Base-by-base conservation (phyloP, 1,140 invertebrate genomes). In the Drosophila oshimai region DNA sequence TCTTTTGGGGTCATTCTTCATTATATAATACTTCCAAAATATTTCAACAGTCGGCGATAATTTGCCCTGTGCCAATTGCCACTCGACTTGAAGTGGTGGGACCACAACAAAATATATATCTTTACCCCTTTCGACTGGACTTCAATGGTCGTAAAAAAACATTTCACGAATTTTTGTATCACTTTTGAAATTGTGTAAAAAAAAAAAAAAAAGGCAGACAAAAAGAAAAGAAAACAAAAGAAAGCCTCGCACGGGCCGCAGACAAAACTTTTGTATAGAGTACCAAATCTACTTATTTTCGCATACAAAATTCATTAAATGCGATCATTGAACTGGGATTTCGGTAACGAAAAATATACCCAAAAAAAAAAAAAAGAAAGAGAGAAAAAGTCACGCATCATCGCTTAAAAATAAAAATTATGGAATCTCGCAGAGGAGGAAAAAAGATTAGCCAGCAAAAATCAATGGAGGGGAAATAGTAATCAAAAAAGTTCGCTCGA, bases 271-370 rank as follows among this genome's bases (percentile, higher is more conserved):
- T 70, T 72, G 45, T 61, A 55, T 34, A 15, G 42, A 84, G 75
- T 80, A 87, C 71, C 54, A 73, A 87, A 87, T 80, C 81, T 86
- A 86, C 80, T 86, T 86, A 86, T 87, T 86, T 86, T 86, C 80
- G 81, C 80, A 86, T 86, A 86, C 80, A 81, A 86, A 84, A 86
- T 76, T 87, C 80, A 86, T 86, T 86, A 86, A 87, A 86, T 62
- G 80, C 80, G 81, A 86, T 76, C 80, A 80, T 86, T 86, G 80
- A 86, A 86, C 80, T 51, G 70, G 34, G 61, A 28, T 29, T 58
- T 58, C 20, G 41, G 55, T 42, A 31, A 50, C 61, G 51, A 75
- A 76, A 64, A 47, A 69, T 68, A 80, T 33, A 26, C 28, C 33
- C 31, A 22, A 47, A 64, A 20, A 49, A 33, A 31, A 12, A 53